These are phyloP conservation scores for Lysiphlebus fabarum DNA, from an alignment of 1,140 invertebrate species.

Conservation along the genomic window DNA sequence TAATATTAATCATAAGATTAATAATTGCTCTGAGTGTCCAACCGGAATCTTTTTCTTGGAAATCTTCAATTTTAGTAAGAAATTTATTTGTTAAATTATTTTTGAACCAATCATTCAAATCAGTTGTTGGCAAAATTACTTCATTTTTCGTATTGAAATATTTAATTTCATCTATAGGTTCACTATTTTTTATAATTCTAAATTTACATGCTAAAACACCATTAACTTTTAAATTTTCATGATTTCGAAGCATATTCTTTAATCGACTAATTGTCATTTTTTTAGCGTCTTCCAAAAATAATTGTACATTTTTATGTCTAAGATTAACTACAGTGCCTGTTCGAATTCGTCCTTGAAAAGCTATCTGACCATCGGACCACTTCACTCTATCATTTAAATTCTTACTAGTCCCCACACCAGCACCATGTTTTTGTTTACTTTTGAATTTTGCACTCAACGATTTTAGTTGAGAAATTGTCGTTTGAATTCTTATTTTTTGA, in stretches of 20 bases:
- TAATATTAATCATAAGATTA: conserved; percentile 28
- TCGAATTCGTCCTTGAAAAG: conserved; percentile 5
- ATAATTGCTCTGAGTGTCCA: conserved; percentile 27
- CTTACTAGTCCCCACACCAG: neutral
- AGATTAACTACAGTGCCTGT: conserved; percentile 21
- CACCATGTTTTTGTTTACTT: neutral
- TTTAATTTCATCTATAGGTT: conserved; percentile 18
- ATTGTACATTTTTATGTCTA: conserved; percentile 12
- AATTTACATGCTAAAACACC: conserved; percentile 17
- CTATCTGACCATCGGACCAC: conserved; percentile 12
- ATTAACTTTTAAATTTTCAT: conserved; percentile 25
- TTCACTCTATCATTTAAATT: neutral
- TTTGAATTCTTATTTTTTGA: neutral
- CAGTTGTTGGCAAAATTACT: conserved; percentile 19
- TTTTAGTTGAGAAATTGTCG: neutral
- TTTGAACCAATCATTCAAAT: conserved; percentile 21
- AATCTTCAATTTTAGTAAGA: conserved; percentile 23
- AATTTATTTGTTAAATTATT: conserved; percentile 17
- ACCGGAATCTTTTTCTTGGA: conserved; percentile 26
- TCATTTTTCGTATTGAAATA: conserved; percentile 24
- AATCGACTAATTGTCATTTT: neutral
- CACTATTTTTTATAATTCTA: conserved; percentile 15
- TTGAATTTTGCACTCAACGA: neutral
- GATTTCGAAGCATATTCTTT: conserved; percentile 9
- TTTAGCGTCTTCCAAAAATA: conserved; percentile 17